phyloP scores from a whole-genome alignment of 2,888 invertebrate species.

The Yponomeuta plumbellus region DNA sequence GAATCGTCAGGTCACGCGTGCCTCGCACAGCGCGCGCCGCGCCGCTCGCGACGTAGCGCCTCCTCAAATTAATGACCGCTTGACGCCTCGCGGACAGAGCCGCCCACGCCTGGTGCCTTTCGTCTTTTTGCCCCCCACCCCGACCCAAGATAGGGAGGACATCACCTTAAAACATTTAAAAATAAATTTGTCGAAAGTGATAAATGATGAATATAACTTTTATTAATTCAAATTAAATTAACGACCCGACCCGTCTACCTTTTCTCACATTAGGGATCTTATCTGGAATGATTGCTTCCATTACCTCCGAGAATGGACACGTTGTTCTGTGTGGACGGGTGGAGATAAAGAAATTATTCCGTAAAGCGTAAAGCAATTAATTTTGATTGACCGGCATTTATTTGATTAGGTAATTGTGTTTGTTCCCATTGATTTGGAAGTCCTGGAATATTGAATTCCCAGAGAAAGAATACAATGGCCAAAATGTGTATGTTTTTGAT shows the following conservation, averaged over 20 bases:
- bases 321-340: slow-evolving; percentile 68
- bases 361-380: slow-evolving; percentile 75
- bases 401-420: slow-evolving; percentile 74
- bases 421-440: slow-evolving; percentile 51
- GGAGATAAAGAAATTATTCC: slow-evolving; percentile 74
- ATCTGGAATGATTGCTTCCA: slow-evolving; percentile 76
- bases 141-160: slow-evolving; percentile 65
- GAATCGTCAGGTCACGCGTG: no score
- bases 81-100: slow-evolving; percentile 53
- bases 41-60: slow-evolving; percentile 5
- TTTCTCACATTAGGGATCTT: slow-evolving; percentile 76
- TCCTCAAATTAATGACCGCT: slow-evolving; percentile 36
- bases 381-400: slow-evolving; percentile 75
- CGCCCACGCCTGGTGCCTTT: slow-evolving; percentile 52
- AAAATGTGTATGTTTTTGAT: neutral
- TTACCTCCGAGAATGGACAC: slow-evolving; percentile 67
- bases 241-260: slow-evolving; percentile 69
- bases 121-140: slow-evolving; percentile 50
- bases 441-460: slow-evolving; percentile 22
- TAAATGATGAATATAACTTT: slow-evolving; percentile 74
- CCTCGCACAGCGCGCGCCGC: neutral
- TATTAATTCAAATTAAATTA: slow-evolving; percentile 76
- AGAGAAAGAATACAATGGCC: neutral
- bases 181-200: slow-evolving; percentile 76
- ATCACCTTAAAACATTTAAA: slow-evolving; percentile 69